Conservation (phyloP, 1,140 invertebrate genomes). For the Lepidurus apus region DNA sequence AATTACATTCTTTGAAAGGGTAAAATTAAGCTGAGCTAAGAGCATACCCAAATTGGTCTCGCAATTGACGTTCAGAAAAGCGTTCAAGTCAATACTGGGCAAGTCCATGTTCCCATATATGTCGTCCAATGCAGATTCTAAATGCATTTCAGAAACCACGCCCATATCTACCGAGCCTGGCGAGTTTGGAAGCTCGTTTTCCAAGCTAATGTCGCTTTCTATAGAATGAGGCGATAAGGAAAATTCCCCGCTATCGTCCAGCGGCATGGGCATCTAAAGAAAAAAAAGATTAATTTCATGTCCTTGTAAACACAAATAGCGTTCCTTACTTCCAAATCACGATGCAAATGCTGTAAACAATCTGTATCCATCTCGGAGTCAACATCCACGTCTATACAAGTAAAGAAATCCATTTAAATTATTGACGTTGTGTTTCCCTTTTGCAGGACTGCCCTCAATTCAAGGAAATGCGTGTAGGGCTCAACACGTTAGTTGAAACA, state of each 20-base stretch:
- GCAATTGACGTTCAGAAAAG: neutral
- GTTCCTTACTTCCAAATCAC: slow-evolving; percentile 1
- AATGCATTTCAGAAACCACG: neutral
- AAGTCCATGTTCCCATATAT: neutral
- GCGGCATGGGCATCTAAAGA: neutral
- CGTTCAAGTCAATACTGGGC: slow-evolving; percentile 9
- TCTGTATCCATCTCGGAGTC: neutral
- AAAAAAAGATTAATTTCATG: neutral
- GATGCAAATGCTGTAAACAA: neutral
- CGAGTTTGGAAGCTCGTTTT: neutral
- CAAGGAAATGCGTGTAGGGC: neutral
- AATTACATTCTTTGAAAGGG: neutral
- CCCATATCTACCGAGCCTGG: neutral
- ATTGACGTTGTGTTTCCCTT: neutral
- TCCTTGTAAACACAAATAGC: neutral
- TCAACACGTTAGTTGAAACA: neutral
- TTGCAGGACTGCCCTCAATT: neutral
- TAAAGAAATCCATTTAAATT: neutral
- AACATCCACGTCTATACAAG: neutral
- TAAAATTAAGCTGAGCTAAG: neutral
- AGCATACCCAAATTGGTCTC: neutral
- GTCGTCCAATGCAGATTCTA: neutral
- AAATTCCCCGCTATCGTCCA: neutral
- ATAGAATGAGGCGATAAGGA: neutral
- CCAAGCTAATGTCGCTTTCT: neutral